phyloP scores from a whole-genome alignment of 2,113 vertebrate genomes.

The Athene cunicularia region DNA sequence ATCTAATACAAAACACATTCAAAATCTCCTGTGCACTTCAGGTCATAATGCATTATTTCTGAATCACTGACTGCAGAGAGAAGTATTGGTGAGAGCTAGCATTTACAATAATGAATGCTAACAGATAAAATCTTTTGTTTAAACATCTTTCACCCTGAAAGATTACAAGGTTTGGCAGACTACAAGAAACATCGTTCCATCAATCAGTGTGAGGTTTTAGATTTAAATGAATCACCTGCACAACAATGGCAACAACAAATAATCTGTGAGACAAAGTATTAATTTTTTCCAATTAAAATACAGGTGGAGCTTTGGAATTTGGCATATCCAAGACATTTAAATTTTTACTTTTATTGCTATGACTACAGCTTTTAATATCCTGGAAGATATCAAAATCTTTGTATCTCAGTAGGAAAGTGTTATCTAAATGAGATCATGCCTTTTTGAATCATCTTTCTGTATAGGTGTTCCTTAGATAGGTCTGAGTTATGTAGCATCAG shows the following conservation, averaged over 20 bases:
- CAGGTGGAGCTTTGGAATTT: neutral
- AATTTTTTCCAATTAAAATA: neutral
- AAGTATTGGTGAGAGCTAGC: neutral
- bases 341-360: neutral
- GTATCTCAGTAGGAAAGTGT: neutral
- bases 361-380: neutral
- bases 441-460: neutral
- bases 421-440: neutral
- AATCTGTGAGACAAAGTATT: neutral
- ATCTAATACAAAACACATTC: neutral
- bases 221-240: neutral
- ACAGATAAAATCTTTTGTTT: neutral
- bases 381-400: neutral
- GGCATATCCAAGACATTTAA: neutral
- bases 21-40: neutral
- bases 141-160: neutral
- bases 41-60: neutral
- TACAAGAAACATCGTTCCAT: neutral
- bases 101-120: neutral
- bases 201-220: neutral
- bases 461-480: neutral
- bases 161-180: neutral
- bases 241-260: neutral
- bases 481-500: neutral
- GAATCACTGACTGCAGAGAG: neutral